Evolutionary conservation across 2,113 vertebrate genomes (phyloP), one percentile per base, ranked within the genome.

Genomic region (Serinus canaria): DNA sequence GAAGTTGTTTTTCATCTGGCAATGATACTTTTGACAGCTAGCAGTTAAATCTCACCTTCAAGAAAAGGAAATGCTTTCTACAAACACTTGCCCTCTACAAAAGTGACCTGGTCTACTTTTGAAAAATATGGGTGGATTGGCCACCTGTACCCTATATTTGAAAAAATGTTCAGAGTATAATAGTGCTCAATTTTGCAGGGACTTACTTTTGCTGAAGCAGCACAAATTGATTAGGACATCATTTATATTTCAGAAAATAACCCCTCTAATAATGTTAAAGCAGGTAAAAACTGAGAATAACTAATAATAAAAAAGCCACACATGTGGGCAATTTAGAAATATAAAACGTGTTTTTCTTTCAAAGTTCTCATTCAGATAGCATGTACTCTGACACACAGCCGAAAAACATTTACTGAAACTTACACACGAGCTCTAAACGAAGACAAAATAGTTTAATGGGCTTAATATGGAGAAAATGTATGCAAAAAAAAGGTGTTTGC

Each of bases 181-280:
- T 25, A 64, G 8, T 17, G 12, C 12, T 72, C 14, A 75, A 31
- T 74, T 66, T 82, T 74, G 24, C 19, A 44, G 12, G 37, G 39
- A 60, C 50, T 78, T 90, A 41, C 22, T 69, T 62, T 72, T 74
- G 30, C 31, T 67, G 73, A 95, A 91, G 74, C 30, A 89, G 41
- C 11, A 67, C 9, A 84, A 80, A 90, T 66, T 52, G 41, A 89
- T 68, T 35, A 73, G 33, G 24, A 88, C 41, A 72, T 68, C 5
- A 90, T 67, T 92, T 94, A 27, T 91, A 91, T 79, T 92, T 93
- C 21, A 87, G 64, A 91, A 86, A 86, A 94, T 85, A 92, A 22
- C 7, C 5, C 21, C 9, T 43, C 15, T 58, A 60, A 67, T 52
- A 56, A 50, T 49, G 30, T 41, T 44, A 53, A 52, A 68, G 11